Evolutionary conservation across 2,797 vertebrate species (phyloP), one percentile per base, ranked within the genome.

Genomic region (Phyllotis vaccarum): DNA sequence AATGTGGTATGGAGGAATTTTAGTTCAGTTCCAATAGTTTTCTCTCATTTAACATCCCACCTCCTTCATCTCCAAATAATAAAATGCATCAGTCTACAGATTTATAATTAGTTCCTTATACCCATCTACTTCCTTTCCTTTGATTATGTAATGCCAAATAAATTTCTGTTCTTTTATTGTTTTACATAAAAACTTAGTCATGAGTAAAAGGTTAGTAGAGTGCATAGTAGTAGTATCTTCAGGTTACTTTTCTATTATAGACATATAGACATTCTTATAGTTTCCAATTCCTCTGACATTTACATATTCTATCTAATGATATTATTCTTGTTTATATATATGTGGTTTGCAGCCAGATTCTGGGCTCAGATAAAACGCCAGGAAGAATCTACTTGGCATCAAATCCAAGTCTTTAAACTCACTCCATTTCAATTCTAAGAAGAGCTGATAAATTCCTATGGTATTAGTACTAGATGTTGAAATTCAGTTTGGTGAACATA

Each of bases 111-210:
- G 89, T 96, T 97, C 95, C 87, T 91, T 92, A 94, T 74, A 95
- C 93, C 93, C 95, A 97, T 97, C 95, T 97, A 95, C 40, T 95
- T 97, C 70, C 64, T 89, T 95, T 95, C 37, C 37, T 97, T 88
- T 0, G 24, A 86, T 87, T 93, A 60, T 91, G 29, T 52, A 46
- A 92, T 96, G 90, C 85, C 80, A 93, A 96, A 95, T 58, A 95
- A 92, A 90, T 86, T 95, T 94, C 80, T 96, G 87, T 93, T 94
- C 92, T 95, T 95, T 92, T 86, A 95, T 96, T 96, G 79, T 96
- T 96, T 94, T 66, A n/a, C 46, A 89, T 92, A 93, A 93, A 91
- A 95, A 95, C 52, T 97, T 79, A 94, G 92, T 87, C 72, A 85
- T 12, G 49, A 88, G 64, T 58, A 96, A 94, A 95, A 93, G 46